Base-by-base conservation (phyloP, 2,797 vertebrate species). In the Melanotaenia nigrans region DNA sequence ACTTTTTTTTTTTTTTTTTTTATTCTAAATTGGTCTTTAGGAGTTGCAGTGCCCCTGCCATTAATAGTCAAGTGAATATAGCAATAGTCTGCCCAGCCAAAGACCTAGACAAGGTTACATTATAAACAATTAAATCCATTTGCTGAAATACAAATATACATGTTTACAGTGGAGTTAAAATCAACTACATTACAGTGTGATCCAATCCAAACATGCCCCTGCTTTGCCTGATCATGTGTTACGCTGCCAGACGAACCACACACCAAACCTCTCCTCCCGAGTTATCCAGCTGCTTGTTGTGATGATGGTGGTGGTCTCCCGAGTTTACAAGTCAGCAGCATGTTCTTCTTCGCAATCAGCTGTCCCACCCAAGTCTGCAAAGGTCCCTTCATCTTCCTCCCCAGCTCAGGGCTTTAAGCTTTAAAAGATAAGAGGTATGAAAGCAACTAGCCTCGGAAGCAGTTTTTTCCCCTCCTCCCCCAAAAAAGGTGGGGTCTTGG, bases 111-210 rank as follows among this genome's bases (percentile, higher is more conserved):
- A 89, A 83, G 80, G 82, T 90, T 90, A 90, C 87, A 88, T 91
- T 93, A 92, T 92, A 91, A 93, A 93, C 90, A 90, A 89, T 89
- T 88, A 90, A 92, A 91, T 92, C 91, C 86, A 87, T 92, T 93
- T 87, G 92, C 92, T 90, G 92, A 92, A 90, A 93, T 92, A 93
- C 92, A 94, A 92, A 91, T 94, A 88, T 94, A 93, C 90, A 94
- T 89, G 90, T 94, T 91, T 94, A 93, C 93, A 93, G 81, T 87
- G 86, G 83, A 91, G 89, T 94, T 94, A 89, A 91, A 93, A 92
- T 91, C 75, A 81, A 92, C 85, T 88, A 92, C 89, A 88, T 92
- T 91, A 93, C 90, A 93, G 90, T 88, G 91, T 83, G 89, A 93
- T 90, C 84, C 80, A 86, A 88, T 86, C 89, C 85, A 78, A 88